Percentiles rank a stretch among this genome's conserved stretches.
These are phyloP conservation scores for Sebastes oblongus DNA, from an alignment of 2,797 vertebrate genomes.

Conservation along the genomic window DNA sequence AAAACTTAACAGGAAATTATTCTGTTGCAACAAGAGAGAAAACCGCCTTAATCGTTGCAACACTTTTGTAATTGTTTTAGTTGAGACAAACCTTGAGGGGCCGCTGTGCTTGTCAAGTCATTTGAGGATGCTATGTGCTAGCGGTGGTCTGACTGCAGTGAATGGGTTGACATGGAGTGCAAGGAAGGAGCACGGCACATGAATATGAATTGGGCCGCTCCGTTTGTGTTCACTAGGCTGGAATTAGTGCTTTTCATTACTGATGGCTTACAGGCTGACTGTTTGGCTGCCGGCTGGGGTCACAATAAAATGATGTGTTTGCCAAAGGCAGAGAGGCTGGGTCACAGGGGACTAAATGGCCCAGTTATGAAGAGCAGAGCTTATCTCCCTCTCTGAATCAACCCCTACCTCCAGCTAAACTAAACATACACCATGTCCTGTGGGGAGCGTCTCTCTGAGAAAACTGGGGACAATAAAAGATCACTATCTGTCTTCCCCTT, in stretches of 20 bases:
- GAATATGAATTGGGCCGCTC: slow-evolving; percentile 66
- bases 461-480: slow-evolving; percentile 43
- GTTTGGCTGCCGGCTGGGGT: slow-evolving; percentile 77
- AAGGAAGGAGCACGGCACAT: slow-evolving; percentile 54
- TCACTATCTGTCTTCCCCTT: slow-evolving; percentile 35
- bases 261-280: slow-evolving; percentile 73
- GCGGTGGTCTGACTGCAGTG: slow-evolving; percentile 52
- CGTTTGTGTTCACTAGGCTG: slow-evolving; percentile 66
- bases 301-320: slow-evolving; percentile 82
- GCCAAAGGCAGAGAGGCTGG: slow-evolving; percentile 77
- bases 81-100: slow-evolving; percentile 42
- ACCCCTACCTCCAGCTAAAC: slow-evolving; percentile 64
- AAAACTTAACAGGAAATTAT: neutral
- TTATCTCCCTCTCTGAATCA: slow-evolving; percentile 78
- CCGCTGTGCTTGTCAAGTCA: slow-evolving; percentile 41
- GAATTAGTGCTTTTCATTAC: slow-evolving; percentile 84
- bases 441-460: slow-evolving; percentile 43
- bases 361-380: slow-evolving; percentile 81
- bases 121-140: slow-evolving; percentile 41
- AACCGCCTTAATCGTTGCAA: slow-evolving; percentile 8
- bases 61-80: slow-evolving; percentile 51
- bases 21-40: neutral
- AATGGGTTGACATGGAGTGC: slow-evolving; percentile 59
- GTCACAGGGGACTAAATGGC: slow-evolving; percentile 81
- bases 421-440: slow-evolving; percentile 57